Conservation (phyloP, 1,140 invertebrate genomes). For the Pogonomyrmex californicus region DNA sequence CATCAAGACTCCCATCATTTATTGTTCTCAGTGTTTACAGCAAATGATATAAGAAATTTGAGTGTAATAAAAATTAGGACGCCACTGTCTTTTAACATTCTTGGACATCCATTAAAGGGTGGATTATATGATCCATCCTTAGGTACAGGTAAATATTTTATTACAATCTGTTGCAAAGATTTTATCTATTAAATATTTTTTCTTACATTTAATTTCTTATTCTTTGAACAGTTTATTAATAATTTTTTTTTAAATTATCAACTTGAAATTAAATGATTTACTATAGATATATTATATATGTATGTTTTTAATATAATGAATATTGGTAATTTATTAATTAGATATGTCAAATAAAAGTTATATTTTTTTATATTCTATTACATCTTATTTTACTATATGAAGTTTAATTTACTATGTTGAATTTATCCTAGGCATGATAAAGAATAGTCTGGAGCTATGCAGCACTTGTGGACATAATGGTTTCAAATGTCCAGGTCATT, state of each 20-base stretch:
- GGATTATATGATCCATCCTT: slow-evolving; percentile 95
- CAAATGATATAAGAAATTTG: slow-evolving; percentile 94
- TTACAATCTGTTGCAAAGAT: slow-evolving; percentile 3
- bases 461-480: slow-evolving; percentile 92
- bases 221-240: neutral
- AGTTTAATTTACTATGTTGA: slow-evolving; percentile 5
- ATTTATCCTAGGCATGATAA: slow-evolving; percentile 87
- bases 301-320: neutral
- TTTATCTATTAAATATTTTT: neutral
- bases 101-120: slow-evolving; percentile 93
- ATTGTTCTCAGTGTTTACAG: slow-evolving; percentile 91
- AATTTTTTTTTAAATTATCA: slow-evolving; percentile 1
- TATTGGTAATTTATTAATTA: too few relatives aligned
- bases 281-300: slow-evolving; percentile 20
- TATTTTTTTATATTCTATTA: neutral
- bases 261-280: neutral
- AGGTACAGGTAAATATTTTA: slow-evolving; percentile 87
- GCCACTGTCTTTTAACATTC: slow-evolving; percentile 93
- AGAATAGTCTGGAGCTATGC: slow-evolving; percentile 91
- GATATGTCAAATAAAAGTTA: slow-evolving; percentile 8
- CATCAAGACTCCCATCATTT: slow-evolving; percentile 87
- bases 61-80: slow-evolving; percentile 96
- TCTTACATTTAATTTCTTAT: neutral
- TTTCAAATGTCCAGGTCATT: slow-evolving; percentile 95
- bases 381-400: slow-evolving; percentile 14